phyloP scores from a whole-genome alignment of 2,797 vertebrate species.

The Bovichtus variegatus region DNA sequence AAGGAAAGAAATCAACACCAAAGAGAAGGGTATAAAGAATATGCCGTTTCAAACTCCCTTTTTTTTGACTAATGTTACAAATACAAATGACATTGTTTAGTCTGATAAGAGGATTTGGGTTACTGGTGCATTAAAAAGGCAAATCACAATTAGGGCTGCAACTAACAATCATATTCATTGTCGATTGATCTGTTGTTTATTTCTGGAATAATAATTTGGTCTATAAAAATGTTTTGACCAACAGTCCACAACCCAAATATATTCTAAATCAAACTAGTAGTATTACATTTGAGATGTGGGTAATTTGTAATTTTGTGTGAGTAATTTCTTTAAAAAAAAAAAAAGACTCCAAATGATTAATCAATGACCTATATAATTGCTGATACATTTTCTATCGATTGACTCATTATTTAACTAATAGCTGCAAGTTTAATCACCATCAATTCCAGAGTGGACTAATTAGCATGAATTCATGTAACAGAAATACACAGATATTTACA shows the following conservation, averaged over 20 bases:
- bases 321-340: neutral
- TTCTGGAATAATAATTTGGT: neutral
- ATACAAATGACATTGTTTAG: neutral
- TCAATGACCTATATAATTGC: neutral
- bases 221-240: neutral
- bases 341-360: neutral
- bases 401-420: neutral
- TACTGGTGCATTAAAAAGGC: neutral
- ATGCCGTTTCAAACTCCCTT: neutral
- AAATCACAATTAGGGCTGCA: neutral
- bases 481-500: neutral
- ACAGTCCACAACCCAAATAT: neutral
- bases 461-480: neutral
- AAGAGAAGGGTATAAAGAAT: neutral
- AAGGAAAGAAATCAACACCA: neutral
- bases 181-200: neutral
- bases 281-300: neutral
- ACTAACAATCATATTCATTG: neutral
- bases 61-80: neutral
- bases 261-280: neutral
- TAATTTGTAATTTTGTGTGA: too few relatives aligned
- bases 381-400: neutral
- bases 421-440: neutral
- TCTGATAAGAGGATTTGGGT: neutral
- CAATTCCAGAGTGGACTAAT: neutral